Evolutionary conservation across 2,888 invertebrate species (phyloP), one percentile per base, ranked within the genome.

Genomic region (Leistus spinibarbis): DNA sequence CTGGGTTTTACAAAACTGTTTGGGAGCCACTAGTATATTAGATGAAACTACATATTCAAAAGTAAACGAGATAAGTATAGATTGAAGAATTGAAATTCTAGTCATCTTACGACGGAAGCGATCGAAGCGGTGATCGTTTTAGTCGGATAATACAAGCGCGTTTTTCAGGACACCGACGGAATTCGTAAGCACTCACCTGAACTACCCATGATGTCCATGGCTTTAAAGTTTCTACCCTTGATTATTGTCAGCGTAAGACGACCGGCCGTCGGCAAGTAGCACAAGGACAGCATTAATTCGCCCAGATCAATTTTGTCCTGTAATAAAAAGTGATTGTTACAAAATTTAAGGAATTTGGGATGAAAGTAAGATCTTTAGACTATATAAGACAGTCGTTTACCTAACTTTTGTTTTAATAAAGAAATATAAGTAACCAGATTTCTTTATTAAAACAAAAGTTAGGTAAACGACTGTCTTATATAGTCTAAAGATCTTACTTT

Each of bases 131-230:
- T 13, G 13, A 40, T 40, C 13, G 40, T 40, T 7, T 13, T 40
- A n/a, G 24, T 4, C 3, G 24, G 24, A 24, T 24, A 24, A 7
- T 24, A 40, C 13, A 13, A 10, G 13, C 13, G 13, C 7, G 40
- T 40, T 40, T 40, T 7, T 3, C 40, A 40, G 40, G 1, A 40
- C 40, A 40, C 40, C 5, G 40, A 2, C 13, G 40, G 40, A 40
- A 40, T 40, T 40, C 40, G 7, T 40, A 40, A 40, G 5, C 40
- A 40, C 85, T 85, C 83, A 95, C 95, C 95, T 80, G 95, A 97
- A 27, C 95, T 94, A 79, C 97, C 97, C 54, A 95, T 95, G 81
- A 97, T 96, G 83, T 97, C 97, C 91, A 97, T 96, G 27, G 96
- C 95, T 83, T 96, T 93, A 17, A 98, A 88, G 83, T 96, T 96